phyloP scores from a whole-genome alignment of 37 sponge, comb jelly and placozoan genomes.

The Ephydatia muelleri region DNA sequence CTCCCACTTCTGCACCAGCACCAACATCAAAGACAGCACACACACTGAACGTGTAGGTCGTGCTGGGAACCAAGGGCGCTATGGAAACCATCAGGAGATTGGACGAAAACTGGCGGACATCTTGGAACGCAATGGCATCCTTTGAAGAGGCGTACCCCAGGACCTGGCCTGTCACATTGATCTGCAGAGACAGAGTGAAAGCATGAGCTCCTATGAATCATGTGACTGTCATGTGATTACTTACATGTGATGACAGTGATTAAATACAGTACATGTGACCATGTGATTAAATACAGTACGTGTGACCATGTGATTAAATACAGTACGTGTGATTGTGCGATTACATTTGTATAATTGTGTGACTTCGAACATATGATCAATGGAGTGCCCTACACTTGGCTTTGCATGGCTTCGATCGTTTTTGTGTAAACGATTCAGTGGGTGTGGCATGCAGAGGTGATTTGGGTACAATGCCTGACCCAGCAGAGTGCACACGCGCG shows the following conservation, averaged over 20 bases:
- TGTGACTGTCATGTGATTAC: too few relatives aligned
- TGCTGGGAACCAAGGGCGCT: slow-evolving; percentile 17
- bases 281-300: background rate
- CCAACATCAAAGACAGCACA: slow-evolving; percentile 15
- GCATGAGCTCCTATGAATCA: too few relatives aligned
- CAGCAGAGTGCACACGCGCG: background rate
- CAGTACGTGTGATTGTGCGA: too few relatives aligned
- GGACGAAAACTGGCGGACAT: background rate
- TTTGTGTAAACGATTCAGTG: too few relatives aligned
- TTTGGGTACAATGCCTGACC: too few relatives aligned
- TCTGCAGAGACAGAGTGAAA: background rate
- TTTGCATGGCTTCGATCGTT: too few relatives aligned
- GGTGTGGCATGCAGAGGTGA: too few relatives aligned
- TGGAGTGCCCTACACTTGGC: too few relatives aligned
- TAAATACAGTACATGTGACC: background rate
- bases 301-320: too few relatives aligned
- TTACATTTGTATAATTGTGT: too few relatives aligned
- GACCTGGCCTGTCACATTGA: background rate
- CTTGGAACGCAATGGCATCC: background rate
- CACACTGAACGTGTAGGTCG: slow-evolving; percentile 32
- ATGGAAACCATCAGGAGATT: background rate
- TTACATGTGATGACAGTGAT: background rate
- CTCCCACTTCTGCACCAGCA: background rate
- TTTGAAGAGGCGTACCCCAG: background rate
- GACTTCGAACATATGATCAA: too few relatives aligned